phyloP scores from a whole-genome alignment of 1,140 invertebrate species.

The Aethina tumida region DNA sequence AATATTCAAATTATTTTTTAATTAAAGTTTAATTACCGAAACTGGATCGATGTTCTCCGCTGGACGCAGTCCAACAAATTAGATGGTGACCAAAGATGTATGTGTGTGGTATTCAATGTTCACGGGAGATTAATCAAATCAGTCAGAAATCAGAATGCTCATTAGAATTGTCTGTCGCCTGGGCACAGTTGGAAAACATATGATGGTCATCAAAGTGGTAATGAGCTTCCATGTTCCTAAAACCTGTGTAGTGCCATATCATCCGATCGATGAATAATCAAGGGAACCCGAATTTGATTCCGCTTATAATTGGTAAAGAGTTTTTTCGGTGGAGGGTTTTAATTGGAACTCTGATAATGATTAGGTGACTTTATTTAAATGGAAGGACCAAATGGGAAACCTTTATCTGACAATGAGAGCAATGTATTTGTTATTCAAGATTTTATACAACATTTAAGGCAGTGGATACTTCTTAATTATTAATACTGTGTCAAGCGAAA shows the following conservation, averaged over 20 bases:
- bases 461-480: too few species aligned
- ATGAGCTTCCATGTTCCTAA: constrained; percentile 12
- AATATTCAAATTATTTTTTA: too few species aligned
- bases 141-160: constrained; percentile 13
- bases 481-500: too few species aligned
- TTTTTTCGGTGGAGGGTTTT: neutral
- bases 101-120: constrained; percentile 10
- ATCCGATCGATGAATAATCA: constrained; percentile 2
- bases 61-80: neutral
- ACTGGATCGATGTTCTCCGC: too few species aligned
- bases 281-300: constrained; percentile 1
- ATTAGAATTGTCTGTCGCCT: constrained; percentile 11
- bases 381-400: too few species aligned
- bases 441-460: too few species aligned
- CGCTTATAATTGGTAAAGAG: neutral
- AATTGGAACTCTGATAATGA: constrained; percentile 1
- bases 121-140: constrained; percentile 15
- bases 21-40: too few species aligned
- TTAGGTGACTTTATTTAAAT: constrained; percentile 1
- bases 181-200: constrained; percentile 8
- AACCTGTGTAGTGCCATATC: constrained; percentile 3
- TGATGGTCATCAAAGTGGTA: constrained; percentile 11
- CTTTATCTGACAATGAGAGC: neutral
- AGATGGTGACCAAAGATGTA: constrained; percentile 3
- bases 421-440: constrained; percentile 1